Evolutionary conservation across 2,888 invertebrate species (phyloP).

Genomic region (Argyresthia albistria): DNA sequence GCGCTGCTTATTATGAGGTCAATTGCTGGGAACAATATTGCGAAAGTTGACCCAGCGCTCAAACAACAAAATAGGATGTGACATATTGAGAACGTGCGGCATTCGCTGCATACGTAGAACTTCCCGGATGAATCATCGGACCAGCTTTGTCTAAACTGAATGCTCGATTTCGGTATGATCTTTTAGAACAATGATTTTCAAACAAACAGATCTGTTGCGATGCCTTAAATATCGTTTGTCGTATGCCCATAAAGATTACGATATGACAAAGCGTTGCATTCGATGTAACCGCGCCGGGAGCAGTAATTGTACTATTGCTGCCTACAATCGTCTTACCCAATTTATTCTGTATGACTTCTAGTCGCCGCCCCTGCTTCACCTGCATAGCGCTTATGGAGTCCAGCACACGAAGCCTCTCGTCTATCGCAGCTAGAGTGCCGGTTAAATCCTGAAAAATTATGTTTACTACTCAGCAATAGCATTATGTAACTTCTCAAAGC

Average conservation of each 20-base stretch:
- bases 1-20: constrained; percentile 43
- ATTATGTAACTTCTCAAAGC: no score
- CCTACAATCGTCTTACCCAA: constrained; percentile 32
- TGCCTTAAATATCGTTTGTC: not conserved
- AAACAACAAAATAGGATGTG: constrained; percentile 59
- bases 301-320: not conserved
- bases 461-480: no score
- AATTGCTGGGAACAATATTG: constrained; percentile 48
- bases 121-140: constrained; percentile 20
- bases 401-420: constrained; percentile 50
- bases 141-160: not conserved
- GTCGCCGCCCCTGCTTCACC: constrained; percentile 49
- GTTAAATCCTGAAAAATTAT: constrained; percentile 43
- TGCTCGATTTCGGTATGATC: not conserved
- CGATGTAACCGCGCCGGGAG: no score
- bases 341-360: constrained; percentile 64
- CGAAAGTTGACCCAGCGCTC: constrained; percentile 42
- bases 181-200: not conserved
- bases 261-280: not conserved
- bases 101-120: constrained; percentile 3
- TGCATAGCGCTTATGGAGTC: constrained; percentile 54
- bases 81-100: constrained; percentile 31
- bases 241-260: not conserved
- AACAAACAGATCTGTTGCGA: not conserved
- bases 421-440: constrained; percentile 45